A percentile compares a stretch with the other conserved stretches of the same genome.
Evolutionary conservation across 2,113 vertebrate genomes (phyloP).

Genomic region (Progne subis): DNA sequence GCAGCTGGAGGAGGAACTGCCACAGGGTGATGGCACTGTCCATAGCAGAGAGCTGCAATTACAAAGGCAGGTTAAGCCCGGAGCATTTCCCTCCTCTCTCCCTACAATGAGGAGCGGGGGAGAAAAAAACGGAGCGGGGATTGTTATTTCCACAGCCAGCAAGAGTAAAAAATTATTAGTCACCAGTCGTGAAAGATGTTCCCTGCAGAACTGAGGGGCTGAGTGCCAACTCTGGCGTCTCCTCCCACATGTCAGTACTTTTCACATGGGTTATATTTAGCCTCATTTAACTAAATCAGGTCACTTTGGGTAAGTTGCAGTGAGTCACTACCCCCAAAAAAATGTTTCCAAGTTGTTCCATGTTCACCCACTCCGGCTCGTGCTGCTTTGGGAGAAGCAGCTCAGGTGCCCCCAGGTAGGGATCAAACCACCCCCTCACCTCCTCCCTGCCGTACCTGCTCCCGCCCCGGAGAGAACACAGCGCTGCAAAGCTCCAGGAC

Average conservation of each 20-base stretch:
- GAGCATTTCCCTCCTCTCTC: neutral
- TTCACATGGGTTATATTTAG: conserved; percentile 66
- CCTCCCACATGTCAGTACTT: conserved; percentile 57
- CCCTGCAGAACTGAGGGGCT: conserved; percentile 38
- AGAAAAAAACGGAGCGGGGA: neutral
- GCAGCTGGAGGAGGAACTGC: conserved; percentile 98
- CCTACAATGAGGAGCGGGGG: neutral
- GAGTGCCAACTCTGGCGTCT: conserved; percentile 5
- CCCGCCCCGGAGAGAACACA: neutral
- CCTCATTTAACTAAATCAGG: conserved; percentile 67
- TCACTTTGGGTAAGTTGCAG: conserved; percentile 62
- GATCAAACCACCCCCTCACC: neutral
- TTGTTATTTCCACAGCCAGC: conserved; percentile 30
- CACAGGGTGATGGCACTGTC: conserved; percentile 98
- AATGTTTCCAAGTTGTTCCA: neutral
- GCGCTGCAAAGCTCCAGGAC: neutral
- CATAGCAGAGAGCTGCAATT: conserved; percentile 85
- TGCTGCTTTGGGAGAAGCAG: neutral
- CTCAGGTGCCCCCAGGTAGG: conserved; percentile 16
- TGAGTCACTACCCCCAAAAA: conserved; percentile 40
- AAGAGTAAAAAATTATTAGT: conserved; percentile 40
- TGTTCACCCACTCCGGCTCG: neutral
- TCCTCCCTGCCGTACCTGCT: neutral
- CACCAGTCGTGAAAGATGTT: conserved; percentile 21
- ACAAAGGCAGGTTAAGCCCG: neutral